Conservation (phyloP, 23 tunicate species). For the Botrylloides violaceus region DNA sequence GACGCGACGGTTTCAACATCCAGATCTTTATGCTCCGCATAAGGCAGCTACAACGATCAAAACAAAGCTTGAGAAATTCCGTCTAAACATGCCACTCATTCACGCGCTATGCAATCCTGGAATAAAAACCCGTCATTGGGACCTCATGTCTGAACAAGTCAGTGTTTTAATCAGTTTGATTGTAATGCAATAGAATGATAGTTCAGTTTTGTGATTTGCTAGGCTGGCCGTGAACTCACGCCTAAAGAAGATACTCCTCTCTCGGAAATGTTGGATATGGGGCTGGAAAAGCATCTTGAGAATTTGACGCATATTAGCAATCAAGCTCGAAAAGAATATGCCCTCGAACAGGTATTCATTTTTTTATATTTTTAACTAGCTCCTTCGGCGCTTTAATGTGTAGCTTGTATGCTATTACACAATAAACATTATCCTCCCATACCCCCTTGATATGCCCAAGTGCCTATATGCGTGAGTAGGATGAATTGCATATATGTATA, state of each 20-base stretch:
- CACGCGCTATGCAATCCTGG: slow-evolving; percentile 85
- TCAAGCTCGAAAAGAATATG: slow-evolving; percentile 86
- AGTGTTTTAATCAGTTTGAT: no score
- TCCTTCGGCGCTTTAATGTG: neutral
- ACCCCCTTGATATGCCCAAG: neutral
- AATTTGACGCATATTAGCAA: slow-evolving; percentile 73
- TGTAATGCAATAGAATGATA: no score
- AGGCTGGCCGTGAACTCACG: slow-evolving; percentile 61
- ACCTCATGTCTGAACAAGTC: slow-evolving; percentile 79
- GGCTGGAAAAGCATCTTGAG: slow-evolving; percentile 76
- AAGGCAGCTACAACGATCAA: slow-evolving; percentile 80
- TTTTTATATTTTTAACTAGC: no score
- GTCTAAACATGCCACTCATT: slow-evolving; percentile 82
- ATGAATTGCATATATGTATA: no score
- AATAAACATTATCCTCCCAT: neutral
- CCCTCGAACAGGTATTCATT: slow-evolving; percentile 73
- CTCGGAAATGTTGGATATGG: slow-evolving; percentile 49
- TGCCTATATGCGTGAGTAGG: no score
- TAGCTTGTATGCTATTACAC: neutral
- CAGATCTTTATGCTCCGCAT: slow-evolving; percentile 58
- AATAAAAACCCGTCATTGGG: slow-evolving; percentile 79
- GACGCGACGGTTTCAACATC: slow-evolving; percentile 79
- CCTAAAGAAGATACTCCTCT: slow-evolving; percentile 51
- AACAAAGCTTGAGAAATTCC: slow-evolving; percentile 78
- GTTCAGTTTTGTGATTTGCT: no score